Base-by-base conservation (phyloP, 2,797 vertebrate species). In the Eospalax fontanierii region DNA sequence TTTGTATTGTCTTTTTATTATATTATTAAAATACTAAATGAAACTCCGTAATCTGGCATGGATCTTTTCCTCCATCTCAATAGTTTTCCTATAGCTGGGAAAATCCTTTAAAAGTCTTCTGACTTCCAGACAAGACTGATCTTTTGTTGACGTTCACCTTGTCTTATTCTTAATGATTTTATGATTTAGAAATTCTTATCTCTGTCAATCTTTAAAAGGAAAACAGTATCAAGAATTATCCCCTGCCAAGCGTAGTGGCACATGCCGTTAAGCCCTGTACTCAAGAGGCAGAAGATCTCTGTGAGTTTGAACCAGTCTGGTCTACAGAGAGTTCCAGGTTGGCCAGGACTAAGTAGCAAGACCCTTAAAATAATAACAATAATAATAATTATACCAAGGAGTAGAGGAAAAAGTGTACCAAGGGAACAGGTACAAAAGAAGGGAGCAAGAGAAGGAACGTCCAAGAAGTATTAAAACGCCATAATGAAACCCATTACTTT, bases 1-100 rank as follows among this genome's bases (percentile, higher is more conserved):
- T 99, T 99, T 99, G 99, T 99, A 99, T 99, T 98, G 99, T 99
- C 99, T 99, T 99, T 99, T 96, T 95, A 96, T 96, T 96, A 95
- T 95, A 95, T 96, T 95, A 96, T 96, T 98, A 98, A 98, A 98
- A 98, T 98, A 98, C 98, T 98, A 98, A 98, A 98, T 97, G 96
- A 97, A 98, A 98, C 93, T 95, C 97, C 97, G 97, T 97, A 95
- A 97, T 94, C 95, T 96, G 96, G 89, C 95, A 96, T 97, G 84
- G 93, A 96, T 98, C 95, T 96, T 85, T 93, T 91, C 87, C 70
- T 95, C 21, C 87, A 43, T 86, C 57, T 89, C 50, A 73, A 4
- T 28, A 70, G 14, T 43, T 92, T 95, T 40, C 65, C 59, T 80
- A 79, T 22, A 94, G 74, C 89, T 54, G 75, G 26, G 40, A 16